These are phyloP conservation scores for Papilio dardanus DNA, from an alignment of 1,140 invertebrate species.

Conservation along the genomic window DNA sequence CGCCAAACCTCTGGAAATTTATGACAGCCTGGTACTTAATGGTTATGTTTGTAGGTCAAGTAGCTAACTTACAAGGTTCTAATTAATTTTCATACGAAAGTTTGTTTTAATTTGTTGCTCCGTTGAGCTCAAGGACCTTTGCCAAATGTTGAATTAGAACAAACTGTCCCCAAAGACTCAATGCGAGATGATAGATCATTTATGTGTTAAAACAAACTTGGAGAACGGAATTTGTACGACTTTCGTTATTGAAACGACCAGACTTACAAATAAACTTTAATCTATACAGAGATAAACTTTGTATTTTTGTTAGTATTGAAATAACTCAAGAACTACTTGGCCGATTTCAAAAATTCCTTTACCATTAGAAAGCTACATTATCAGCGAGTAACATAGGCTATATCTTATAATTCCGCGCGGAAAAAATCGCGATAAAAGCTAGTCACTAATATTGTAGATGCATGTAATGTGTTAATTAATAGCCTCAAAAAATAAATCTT, in stretches of 20 bases:
- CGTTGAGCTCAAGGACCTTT: background rate
- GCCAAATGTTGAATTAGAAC: background rate
- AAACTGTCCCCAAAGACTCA: background rate
- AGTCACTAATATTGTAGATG: too few relatives aligned
- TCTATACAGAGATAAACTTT: too few relatives aligned
- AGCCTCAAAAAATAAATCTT: too few relatives aligned
- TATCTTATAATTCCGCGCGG: too few relatives aligned
- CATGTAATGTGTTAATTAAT: too few relatives aligned
- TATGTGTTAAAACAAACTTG: background rate
- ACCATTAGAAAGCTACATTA: too few relatives aligned
- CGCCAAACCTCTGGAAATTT: conserved; percentile 23
- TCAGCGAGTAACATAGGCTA: too few relatives aligned
- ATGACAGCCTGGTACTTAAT: conserved; percentile 15
- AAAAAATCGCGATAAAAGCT: too few relatives aligned
- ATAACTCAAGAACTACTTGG: too few relatives aligned
- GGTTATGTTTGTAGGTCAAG: conserved; percentile 20
- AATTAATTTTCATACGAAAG: conserved; percentile 25
- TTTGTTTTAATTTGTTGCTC: conserved; percentile 15
- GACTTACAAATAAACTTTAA: too few relatives aligned
- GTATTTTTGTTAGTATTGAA: too few relatives aligned
- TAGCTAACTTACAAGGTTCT: conserved; percentile 9
- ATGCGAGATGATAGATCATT: background rate
- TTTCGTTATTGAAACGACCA: background rate
- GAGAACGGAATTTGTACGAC: background rate
- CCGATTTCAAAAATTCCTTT: too few relatives aligned